Evolutionary conservation across 2,797 vertebrate genomes (phyloP).

Genomic region (Rallus crepitans): DNA sequence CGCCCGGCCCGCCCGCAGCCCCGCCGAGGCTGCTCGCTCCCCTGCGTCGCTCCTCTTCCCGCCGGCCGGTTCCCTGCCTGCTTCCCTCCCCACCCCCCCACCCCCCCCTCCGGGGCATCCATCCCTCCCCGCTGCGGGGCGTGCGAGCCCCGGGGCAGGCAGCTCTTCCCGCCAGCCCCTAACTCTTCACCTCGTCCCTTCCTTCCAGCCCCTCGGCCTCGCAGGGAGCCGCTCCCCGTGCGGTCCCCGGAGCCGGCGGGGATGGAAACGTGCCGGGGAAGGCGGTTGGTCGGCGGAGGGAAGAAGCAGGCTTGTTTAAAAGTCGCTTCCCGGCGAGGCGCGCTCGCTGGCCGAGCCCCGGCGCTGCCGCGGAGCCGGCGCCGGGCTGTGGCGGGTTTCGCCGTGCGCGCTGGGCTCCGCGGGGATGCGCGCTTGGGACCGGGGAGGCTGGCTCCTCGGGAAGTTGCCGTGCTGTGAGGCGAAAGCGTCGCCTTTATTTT

Average conservation of each 20-base stretch:
- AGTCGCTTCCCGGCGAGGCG: background rate
- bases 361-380: background rate
- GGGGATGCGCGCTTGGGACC: background rate
- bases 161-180: background rate
- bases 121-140: background rate
- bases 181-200: background rate
- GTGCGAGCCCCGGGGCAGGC: background rate
- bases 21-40: background rate
- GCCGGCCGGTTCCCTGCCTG: background rate
- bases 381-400: background rate
- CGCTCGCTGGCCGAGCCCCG: background rate
- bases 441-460: too few species aligned
- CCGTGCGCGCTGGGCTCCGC: background rate
- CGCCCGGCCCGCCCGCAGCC: background rate
- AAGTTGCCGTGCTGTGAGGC: background rate
- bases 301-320: background rate
- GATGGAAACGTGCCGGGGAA: background rate
- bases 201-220: background rate
- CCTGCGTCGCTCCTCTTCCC: background rate
- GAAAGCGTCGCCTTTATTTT: background rate
- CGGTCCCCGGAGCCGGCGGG: background rate
- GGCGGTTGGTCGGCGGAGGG: background rate
- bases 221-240: background rate
- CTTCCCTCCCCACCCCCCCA: too few species aligned
- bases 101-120: background rate